These are phyloP conservation scores for Trypoxylus dichotomus DNA, from an alignment of 1,140 invertebrate genomes.

Conservation along the genomic window DNA sequence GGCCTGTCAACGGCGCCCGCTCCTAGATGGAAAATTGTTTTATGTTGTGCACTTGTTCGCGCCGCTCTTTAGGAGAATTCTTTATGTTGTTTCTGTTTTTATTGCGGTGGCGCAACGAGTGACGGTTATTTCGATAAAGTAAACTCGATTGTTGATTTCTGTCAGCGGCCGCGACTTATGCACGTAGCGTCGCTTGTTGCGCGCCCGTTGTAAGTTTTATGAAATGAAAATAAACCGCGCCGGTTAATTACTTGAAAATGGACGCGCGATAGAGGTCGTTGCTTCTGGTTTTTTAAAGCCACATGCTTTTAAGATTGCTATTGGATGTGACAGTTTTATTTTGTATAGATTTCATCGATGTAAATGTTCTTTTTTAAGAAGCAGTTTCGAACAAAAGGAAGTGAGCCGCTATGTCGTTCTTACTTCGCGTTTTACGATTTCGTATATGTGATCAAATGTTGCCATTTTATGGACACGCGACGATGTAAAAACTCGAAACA, in stretches of 20 bases:
- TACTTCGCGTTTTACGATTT: conserved; percentile 1
- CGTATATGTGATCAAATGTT: not conserved
- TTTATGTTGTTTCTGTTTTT: conserved; percentile 1
- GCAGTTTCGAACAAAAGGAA: not conserved
- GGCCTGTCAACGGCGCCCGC: not conserved
- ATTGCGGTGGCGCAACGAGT: conserved; percentile 4
- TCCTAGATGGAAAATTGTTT: not conserved
- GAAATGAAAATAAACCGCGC: not conserved
- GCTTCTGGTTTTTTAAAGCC: not conserved
- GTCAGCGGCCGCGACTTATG: not conserved
- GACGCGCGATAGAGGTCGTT: not conserved
- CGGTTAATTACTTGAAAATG: conserved; percentile 2
- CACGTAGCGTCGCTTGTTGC: not conserved
- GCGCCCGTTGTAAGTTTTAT: not conserved
- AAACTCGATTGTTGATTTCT: conserved; percentile 2
- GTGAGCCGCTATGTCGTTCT: not conserved
- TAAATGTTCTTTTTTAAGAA: not conserved
- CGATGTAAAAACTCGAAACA: not conserved
- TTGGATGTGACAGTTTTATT: not conserved
- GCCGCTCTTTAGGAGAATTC: not conserved
- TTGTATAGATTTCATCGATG: not conserved
- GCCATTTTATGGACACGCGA: not conserved
- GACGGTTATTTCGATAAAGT: not conserved
- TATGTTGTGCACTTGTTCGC: not conserved
- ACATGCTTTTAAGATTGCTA: not conserved